phyloP scores from a whole-genome alignment of 2,888 invertebrate species.

The Cartodere bifasciata region DNA sequence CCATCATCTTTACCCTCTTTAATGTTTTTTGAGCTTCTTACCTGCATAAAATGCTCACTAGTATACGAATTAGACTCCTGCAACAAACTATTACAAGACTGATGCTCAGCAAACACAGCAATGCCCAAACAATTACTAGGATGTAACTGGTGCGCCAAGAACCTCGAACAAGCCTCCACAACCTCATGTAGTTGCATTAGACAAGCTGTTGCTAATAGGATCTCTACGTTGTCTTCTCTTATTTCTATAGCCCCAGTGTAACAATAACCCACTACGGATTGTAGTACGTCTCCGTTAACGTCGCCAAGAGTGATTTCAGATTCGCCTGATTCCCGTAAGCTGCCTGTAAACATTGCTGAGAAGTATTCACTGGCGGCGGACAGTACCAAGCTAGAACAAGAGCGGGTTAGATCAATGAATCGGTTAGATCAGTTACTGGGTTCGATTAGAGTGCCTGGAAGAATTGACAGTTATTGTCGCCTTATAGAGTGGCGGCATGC shows the following conservation, averaged over 20 bases:
- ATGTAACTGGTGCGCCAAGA: constrained; percentile 78
- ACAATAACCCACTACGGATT: constrained; percentile 77
- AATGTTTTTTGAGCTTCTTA: no score
- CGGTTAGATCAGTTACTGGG: no score
- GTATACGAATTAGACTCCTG: constrained; percentile 76
- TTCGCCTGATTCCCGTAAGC: constrained; percentile 70
- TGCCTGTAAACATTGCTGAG: constrained; percentile 89
- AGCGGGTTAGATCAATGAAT: no score
- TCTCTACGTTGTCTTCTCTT: constrained; percentile 84
- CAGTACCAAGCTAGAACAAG: constrained; percentile 68
- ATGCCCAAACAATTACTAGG: constrained; percentile 93
- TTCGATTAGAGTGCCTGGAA: no score
- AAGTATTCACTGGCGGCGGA: constrained; percentile 91
- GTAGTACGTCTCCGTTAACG: constrained; percentile 76
- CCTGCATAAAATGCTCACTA: constrained; percentile 73
- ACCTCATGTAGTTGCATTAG: constrained; percentile 77
- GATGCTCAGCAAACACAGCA: constrained; percentile 84
- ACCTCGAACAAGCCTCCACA: constrained; percentile 79
- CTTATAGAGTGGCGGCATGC: no score
- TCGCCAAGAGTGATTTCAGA: constrained; percentile 73
- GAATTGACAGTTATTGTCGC: no score
- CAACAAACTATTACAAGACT: constrained; percentile 70
- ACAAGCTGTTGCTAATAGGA: constrained; percentile 75
- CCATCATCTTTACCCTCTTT: no score
- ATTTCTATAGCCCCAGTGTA: constrained; percentile 79